Evolutionary conservation across 2,113 vertebrate genomes (phyloP).

Genomic region (Monarcha castaneiventris): DNA sequence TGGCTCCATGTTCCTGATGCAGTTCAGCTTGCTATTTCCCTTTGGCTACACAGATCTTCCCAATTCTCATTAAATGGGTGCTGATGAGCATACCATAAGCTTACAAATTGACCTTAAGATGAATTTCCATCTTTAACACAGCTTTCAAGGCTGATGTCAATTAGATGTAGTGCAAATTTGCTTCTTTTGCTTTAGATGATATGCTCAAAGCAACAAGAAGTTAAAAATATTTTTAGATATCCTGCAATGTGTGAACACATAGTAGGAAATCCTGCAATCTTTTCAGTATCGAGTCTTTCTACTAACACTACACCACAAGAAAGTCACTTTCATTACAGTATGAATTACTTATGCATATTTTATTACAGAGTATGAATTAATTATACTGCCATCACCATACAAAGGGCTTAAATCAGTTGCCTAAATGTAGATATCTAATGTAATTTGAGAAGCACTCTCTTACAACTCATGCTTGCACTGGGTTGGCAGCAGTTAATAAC

Average conservation of each 20-base stretch:
- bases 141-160: neutral
- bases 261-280: neutral
- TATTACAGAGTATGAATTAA: constrained; percentile 48
- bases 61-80: neutral
- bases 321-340: constrained; percentile 31
- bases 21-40: neutral
- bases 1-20: neutral
- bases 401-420: neutral
- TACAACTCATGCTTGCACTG: neutral
- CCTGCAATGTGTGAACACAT: neutral
- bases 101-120: neutral
- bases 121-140: neutral
- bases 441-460: neutral
- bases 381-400: constrained; percentile 7
- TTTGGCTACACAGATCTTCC: neutral
- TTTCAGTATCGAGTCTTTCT: neutral
- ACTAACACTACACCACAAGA: neutral
- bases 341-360: constrained; percentile 56
- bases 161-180: neutral
- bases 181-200: neutral
- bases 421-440: neutral
- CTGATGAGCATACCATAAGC: neutral
- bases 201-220: neutral
- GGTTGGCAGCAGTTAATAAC: neutral
- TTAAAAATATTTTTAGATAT: neutral